Evolutionary conservation across 2,888 invertebrate genomes (phyloP).

Genomic region (Eupsilia transversa): DNA sequence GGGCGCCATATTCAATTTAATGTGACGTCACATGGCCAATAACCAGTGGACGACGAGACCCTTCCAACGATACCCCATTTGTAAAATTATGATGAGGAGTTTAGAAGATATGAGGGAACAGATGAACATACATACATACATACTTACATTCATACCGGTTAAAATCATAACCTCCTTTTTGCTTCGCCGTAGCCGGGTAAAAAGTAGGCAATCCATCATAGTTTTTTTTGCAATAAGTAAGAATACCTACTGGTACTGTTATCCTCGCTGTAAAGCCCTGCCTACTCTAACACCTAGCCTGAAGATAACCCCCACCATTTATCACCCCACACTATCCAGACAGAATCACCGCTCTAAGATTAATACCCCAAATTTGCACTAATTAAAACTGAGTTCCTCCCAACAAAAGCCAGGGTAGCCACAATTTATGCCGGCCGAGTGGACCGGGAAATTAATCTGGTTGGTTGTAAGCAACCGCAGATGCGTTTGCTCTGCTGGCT

Average conservation of each 20-base stretch:
- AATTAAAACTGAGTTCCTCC: slow-evolving; percentile 72
- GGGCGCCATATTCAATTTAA: too few species aligned
- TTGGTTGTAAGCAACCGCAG: slow-evolving; percentile 70
- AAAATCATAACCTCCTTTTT: too few species aligned
- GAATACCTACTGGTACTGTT: background rate
- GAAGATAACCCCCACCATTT: slow-evolving; percentile 43
- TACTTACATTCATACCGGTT: too few species aligned
- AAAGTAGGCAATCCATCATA: too few species aligned
- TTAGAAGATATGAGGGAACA: too few species aligned
- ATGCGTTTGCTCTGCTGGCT: slow-evolving; percentile 46
- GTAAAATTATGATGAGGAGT: too few species aligned
- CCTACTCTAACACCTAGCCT: background rate
- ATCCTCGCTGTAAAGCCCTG: background rate
- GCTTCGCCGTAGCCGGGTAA: too few species aligned
- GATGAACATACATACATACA: too few species aligned
- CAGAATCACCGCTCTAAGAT: slow-evolving; percentile 49
- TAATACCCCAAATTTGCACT: slow-evolving; percentile 69
- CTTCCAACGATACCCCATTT: too few species aligned
- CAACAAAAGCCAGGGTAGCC: slow-evolving; percentile 71
- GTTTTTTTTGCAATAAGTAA: background rate
- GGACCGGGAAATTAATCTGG: slow-evolving; percentile 76
- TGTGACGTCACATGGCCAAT: too few species aligned
- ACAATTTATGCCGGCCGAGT: slow-evolving; percentile 74
- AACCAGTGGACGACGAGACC: too few species aligned
- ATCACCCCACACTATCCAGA: slow-evolving; percentile 45